phyloP scores from a whole-genome alignment of 2,888 invertebrate genomes.

The Eurois occulta region DNA sequence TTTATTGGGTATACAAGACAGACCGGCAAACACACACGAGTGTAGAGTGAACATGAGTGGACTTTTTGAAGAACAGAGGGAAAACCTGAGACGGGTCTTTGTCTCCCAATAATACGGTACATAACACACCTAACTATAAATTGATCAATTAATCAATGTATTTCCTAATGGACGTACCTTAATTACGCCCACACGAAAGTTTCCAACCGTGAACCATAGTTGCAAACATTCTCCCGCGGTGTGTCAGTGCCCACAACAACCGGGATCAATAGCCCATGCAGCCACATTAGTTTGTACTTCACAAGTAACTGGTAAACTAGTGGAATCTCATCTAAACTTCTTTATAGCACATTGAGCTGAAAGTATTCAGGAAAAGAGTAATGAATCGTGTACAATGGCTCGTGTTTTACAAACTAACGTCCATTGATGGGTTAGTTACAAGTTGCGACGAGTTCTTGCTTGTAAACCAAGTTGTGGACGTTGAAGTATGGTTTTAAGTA shows the following conservation, averaged over 20 bases:
- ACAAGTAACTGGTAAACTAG: constrained; percentile 28
- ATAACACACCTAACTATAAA: neutral
- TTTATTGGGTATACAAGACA: neutral
- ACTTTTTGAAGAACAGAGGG: neutral
- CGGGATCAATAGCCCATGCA: constrained; percentile 5
- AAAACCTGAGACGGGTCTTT: neutral
- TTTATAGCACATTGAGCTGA: constrained; percentile 10
- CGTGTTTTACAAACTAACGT: constrained; percentile 28
- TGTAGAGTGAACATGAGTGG: neutral
- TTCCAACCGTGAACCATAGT: neutral
- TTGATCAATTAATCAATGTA: neutral
- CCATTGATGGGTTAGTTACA: constrained; percentile 28
- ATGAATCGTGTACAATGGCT: constrained; percentile 28
- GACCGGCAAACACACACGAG: neutral
- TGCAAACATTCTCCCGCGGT: neutral
- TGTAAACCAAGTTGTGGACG: constrained; percentile 4
- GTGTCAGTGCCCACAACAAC: neutral
- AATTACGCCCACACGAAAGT: neutral
- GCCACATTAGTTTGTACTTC: constrained; percentile 26
- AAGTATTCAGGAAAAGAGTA: constrained; percentile 28
- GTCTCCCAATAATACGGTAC: neutral
- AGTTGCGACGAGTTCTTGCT: constrained; percentile 9
- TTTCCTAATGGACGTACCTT: neutral
- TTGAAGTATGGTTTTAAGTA: neutral
- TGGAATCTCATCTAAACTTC: constrained; percentile 53